Percentiles rank a stretch among this genome's conserved stretches.
Conservation (phyloP, 2,113 vertebrate genomes). For the Laterallus jamaicensis region DNA sequence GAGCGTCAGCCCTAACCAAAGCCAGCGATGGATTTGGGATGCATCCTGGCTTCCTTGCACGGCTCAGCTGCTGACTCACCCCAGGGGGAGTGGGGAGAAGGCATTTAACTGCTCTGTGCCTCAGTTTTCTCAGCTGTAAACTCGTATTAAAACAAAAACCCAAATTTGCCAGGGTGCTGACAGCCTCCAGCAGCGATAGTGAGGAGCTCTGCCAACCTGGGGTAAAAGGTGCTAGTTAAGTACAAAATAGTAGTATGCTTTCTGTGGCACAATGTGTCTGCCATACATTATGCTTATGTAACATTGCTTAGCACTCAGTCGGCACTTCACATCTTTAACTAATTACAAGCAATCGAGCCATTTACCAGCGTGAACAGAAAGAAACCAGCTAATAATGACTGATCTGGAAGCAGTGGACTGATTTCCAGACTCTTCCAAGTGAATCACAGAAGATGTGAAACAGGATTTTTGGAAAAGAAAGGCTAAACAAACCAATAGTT, state of each 20-base stretch:
- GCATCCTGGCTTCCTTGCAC: background rate
- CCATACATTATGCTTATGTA: constrained; percentile 17
- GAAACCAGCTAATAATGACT: background rate
- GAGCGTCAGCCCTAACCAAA: background rate
- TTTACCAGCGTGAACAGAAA: constrained; percentile 24
- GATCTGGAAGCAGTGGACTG: background rate
- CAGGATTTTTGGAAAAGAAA: background rate
- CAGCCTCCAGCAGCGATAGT: background rate
- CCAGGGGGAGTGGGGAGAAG: background rate
- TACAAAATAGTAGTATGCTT: background rate
- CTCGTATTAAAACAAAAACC: background rate
- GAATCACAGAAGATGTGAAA: background rate
- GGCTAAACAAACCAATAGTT: background rate
- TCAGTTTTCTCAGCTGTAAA: constrained; percentile 23
- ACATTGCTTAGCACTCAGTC: constrained; percentile 21
- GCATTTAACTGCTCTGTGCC: background rate
- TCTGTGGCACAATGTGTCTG: background rate
- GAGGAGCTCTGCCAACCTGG: constrained; percentile 28
- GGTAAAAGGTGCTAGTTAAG: constrained; percentile 25
- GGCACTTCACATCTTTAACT: constrained; percentile 40
- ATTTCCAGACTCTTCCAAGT: background rate
- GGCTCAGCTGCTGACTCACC: background rate
- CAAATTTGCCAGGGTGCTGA: background rate
- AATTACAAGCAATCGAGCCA: constrained; percentile 9
- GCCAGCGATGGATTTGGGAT: background rate